A percentile compares a stretch with the other conserved stretches of the same genome.
phyloP scores from a whole-genome alignment of 1,140 invertebrate genomes.

The Brachionus asplanchnoidis region DNA sequence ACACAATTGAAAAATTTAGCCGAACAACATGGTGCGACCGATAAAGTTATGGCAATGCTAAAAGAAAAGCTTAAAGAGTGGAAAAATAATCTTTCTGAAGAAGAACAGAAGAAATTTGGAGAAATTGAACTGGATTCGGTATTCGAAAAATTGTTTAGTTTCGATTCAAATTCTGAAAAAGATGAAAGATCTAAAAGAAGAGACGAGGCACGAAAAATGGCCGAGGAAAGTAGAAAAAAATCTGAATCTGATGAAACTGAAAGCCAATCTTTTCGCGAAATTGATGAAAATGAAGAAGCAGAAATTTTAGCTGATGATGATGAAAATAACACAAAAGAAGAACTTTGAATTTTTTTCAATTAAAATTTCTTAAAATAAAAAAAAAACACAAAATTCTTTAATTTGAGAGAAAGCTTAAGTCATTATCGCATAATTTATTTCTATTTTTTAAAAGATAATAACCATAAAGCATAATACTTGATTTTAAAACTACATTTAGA shows the following conservation, averaged over 20 bases:
- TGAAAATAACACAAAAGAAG: background rate
- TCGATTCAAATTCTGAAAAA: background rate
- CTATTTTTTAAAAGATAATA: no score
- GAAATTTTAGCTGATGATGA: conserved; percentile 29
- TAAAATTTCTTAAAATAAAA: no score
- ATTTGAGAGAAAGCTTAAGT: no score
- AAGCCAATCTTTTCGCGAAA: background rate
- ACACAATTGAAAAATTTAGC: conserved; percentile 22
- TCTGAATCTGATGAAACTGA: background rate
- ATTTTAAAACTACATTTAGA: no score
- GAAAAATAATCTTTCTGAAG: background rate
- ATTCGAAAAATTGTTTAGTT: background rate
- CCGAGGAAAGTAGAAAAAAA: background rate
- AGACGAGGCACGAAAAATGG: background rate
- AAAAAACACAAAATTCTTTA: no score
- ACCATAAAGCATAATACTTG: no score
- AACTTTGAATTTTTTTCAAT: background rate
- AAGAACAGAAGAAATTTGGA: background rate
- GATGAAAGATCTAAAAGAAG: background rate
- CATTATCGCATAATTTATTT: no score
- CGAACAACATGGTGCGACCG: background rate
- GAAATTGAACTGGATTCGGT: background rate
- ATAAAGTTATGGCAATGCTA: background rate
- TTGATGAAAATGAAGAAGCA: conserved; percentile 4
- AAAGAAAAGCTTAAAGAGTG: conserved; percentile 1